Base-by-base conservation (phyloP, 2,113 vertebrate genomes). In the Megalops atlanticus region DNA sequence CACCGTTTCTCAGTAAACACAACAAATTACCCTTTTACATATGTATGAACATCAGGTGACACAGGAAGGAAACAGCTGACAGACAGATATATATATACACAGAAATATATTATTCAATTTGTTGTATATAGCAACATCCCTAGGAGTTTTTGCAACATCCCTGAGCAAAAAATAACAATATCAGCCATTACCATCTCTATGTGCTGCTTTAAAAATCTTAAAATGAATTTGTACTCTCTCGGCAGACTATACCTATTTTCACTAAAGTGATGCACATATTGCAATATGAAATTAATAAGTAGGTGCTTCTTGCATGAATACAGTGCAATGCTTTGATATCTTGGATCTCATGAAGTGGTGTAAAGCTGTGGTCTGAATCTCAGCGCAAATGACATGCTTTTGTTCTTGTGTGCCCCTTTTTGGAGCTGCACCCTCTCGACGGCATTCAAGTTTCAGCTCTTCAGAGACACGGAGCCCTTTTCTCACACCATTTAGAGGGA, bases 1-100 rank as follows among this genome's bases (percentile, higher is more conserved):
- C 79, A 39, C 73, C 80, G 38, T 31, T 76, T 72, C 52, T 80
- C 79, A 33, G 31, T 78, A 79, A 83, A 83, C 35, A 12, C 45
- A n/a, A n/a, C 79, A 74, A 72, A 35, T 41, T 39, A 24, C 45
- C 83, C 47, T 31, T 76, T 68, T 24, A 35, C 21, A 14, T 36
- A 54, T 0, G 49, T 16, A 69, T 7, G 54, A 8, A 15, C 10
- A 16, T 76, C 43, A 76, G 38, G 15, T 39, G 72, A 74, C 38
- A 35, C 74, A 76, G 77, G 77, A 64, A 78, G 77, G 77, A 78
- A 78, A 40, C 11, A 18, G 49, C 16, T n/a, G 6, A 33, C 24
- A 15, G 68, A 68, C 12, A 64, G 1, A 39, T 39, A 78, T 68
- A 68, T 27, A 15, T 58, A 4, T 31, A 36, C 35, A 38, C 43